Percentiles rank a stretch among this genome's conserved stretches.
Evolutionary conservation across 2,797 vertebrate genomes (phyloP).

Genomic region (Arctocebus calabarensis): DNA sequence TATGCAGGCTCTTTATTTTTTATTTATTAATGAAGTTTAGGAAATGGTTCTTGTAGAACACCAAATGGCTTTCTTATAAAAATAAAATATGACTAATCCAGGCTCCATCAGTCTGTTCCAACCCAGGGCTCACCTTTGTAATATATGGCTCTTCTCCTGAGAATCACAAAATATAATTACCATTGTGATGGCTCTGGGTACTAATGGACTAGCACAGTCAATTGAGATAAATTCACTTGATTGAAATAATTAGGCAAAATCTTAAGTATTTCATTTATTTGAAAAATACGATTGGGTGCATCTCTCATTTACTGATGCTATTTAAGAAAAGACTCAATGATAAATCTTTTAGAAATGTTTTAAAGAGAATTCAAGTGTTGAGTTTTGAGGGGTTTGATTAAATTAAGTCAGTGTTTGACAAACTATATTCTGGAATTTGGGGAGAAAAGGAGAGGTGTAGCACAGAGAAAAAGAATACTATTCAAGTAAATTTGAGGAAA

Average conservation of each 20-base stretch:
- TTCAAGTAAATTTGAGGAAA: conserved; percentile 25
- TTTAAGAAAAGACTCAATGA: conserved; percentile 9
- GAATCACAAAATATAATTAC: neutral
- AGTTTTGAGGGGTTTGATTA: neutral
- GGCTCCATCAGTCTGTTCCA: neutral
- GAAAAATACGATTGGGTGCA: neutral
- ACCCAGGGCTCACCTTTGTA: conserved; percentile 20
- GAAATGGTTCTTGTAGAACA: conserved; percentile 62
- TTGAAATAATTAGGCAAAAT: neutral
- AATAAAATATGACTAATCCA: conserved; percentile 64
- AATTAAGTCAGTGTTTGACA: neutral
- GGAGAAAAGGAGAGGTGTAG: neutral
- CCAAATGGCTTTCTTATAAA: conserved; percentile 68
- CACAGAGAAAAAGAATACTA: neutral
- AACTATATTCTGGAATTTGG: neutral
- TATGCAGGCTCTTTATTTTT: conserved; percentile 79
- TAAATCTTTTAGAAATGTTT: neutral
- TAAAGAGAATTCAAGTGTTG: neutral
- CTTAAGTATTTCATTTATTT: conserved; percentile 15
- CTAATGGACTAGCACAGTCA: neutral
- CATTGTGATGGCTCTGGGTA: neutral
- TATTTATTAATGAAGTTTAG: conserved; percentile 83
- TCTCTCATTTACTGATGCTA: neutral
- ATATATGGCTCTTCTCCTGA: neutral
- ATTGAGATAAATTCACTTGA: neutral